Evolutionary conservation across 2,113 vertebrate species (phyloP), one percentile per base, ranked within the genome.

Genomic region (Chauna torquata): DNA sequence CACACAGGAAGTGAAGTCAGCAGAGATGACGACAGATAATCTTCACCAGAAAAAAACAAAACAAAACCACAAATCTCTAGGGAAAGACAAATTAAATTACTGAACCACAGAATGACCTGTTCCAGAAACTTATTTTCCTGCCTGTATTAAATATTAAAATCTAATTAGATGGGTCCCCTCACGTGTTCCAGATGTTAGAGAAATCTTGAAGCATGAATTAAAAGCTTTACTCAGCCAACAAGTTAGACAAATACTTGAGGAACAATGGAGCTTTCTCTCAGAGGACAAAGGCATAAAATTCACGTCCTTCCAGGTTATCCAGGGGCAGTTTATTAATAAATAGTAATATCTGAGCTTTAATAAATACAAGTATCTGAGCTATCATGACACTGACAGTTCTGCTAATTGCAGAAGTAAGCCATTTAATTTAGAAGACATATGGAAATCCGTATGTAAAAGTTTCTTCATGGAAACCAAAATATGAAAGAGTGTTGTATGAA

Each of bases 131-230:
- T 84, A 82, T 87, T 90, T 62, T 84, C 77, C 86, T 92, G 76
- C 36, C 72, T 68, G 5, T 78, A 94, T 77, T 92, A 94, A 94
- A 92, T 94, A 83, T 68, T 81, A 71, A 86, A 28, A 79, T 44
- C 42, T 81, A 61, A 83, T 86, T 84, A 91, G 59, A 92, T 55
- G 69, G 89, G n/a, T 30, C 54, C 7, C 12, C 15, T 32, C 47
- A 6, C 32, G 27, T 36, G 79, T 80, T 90, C 38, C 62, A 3
- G 2, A 42, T 6, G 1, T 38, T 62, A 72, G 7, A 88, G 62
- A 55, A 77, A 61, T 49, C 44, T 50, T 34, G 3, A 76, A 65
- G 57, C 40, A 23, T 83, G 69, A 88, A 86, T 68, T 74, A 93
- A 90, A 86, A 83, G 64, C 17, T 32, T 87, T 54, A 52, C 16